These are phyloP conservation scores for Cettia cetti DNA, from an alignment of 2,113 vertebrate species.

Conservation along the genomic window DNA sequence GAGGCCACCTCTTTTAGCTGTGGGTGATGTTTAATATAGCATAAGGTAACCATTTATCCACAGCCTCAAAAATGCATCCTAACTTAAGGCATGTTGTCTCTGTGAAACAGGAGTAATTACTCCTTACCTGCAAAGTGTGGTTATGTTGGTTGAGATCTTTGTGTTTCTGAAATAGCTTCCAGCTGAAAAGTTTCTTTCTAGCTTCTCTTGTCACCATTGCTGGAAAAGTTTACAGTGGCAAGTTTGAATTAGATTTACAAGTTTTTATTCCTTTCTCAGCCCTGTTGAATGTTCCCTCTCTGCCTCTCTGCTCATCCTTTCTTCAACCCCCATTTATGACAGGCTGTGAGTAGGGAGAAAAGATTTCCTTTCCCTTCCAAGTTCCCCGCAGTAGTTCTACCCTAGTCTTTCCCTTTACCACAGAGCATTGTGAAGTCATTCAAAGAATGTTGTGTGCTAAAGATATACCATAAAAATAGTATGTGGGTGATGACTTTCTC, in stretches of 20 bases:
- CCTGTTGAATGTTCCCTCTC: not conserved
- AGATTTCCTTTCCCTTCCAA: slow-evolving; percentile 19
- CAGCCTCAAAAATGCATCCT: not conserved
- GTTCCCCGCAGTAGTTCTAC: not conserved
- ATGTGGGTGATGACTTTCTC: not conserved
- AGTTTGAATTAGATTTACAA: not conserved
- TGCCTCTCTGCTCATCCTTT: not conserved
- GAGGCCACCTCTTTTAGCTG: not conserved
- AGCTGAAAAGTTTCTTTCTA: not conserved
- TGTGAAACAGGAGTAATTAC: not conserved
- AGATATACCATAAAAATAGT: not conserved
- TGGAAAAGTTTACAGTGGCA: not conserved
- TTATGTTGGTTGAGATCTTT: not conserved
- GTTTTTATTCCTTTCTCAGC: not conserved
- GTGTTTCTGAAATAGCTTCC: slow-evolving; percentile 6
- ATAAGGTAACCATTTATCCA: not conserved
- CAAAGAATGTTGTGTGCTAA: slow-evolving; percentile 19
- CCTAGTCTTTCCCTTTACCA: slow-evolving; percentile 9
- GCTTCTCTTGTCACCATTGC: not conserved
- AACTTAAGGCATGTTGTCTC: not conserved
- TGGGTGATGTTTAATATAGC: not conserved
- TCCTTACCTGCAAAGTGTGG: not conserved
- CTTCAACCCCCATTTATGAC: not conserved
- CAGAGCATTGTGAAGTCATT: not conserved
- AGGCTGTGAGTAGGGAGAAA: not conserved